phyloP scores from a whole-genome alignment of 2,888 invertebrate genomes.

The Drosophila algonquin region DNA sequence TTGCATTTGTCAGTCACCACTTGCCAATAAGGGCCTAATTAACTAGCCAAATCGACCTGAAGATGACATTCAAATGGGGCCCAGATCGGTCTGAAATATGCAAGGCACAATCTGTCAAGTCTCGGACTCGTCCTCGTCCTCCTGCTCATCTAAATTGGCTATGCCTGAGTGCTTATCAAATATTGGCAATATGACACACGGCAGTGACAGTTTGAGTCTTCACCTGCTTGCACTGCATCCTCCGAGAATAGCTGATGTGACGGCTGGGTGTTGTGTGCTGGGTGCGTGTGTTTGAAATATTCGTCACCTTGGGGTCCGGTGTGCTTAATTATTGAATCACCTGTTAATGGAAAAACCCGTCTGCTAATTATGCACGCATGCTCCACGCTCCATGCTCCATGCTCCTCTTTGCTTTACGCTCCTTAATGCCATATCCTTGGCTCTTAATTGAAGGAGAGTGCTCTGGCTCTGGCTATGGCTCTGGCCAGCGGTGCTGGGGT shows the following conservation, averaged over 20 bases:
- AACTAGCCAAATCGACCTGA: constrained; percentile 66
- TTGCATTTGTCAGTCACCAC: constrained; percentile 32
- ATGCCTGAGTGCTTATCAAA: constrained; percentile 47
- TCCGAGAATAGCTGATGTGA: not conserved
- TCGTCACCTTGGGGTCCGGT: constrained; percentile 16
- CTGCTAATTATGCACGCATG: constrained; percentile 57
- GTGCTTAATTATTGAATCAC: constrained; percentile 47
- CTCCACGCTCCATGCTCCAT: constrained; percentile 12
- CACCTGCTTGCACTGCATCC: not conserved
- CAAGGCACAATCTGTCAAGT: constrained; percentile 63
- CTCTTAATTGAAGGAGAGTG: constrained; percentile 44
- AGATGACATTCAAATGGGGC: constrained; percentile 56
- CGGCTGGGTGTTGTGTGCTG: not conserved
- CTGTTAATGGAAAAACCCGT: constrained; percentile 63
- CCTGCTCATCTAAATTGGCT: constrained; percentile 44
- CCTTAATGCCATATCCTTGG: not conserved
- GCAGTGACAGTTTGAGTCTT: constrained; percentile 28
- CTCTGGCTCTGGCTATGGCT: constrained; percentile 1
- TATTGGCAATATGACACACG: constrained; percentile 47
- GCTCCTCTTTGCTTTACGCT: constrained; percentile 6
- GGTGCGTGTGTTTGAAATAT: constrained; percentile 26
- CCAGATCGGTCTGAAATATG: constrained; percentile 62
- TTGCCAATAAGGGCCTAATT: constrained; percentile 69
- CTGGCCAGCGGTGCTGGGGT: not conserved
- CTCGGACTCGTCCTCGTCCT: constrained; percentile 35